Evolutionary conservation across 2,797 vertebrate species (phyloP), one percentile per base, ranked within the genome.

Genomic region (Lateolabrax maculatus): DNA sequence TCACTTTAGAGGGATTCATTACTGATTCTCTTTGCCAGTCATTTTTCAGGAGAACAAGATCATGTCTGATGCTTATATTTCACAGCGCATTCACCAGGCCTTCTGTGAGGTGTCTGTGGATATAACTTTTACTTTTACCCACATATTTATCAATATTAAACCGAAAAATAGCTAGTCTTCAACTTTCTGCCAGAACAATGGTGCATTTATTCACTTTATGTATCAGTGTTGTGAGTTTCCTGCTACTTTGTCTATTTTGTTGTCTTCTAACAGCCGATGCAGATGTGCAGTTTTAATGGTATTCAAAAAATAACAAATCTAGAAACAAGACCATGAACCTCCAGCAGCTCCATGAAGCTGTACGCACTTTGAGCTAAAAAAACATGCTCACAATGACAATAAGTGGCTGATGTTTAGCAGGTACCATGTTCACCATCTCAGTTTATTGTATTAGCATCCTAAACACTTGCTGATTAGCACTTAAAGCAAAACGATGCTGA

Each of bases 1-100:
- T 90, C 77, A 84, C 82, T 79, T 83, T 12, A 48, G 69, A 87
- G 63, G 79, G 73, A 82, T 75, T 78, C 80, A 82, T 83, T 79
- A 81, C 72, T 0, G 51, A 89, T 86, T 91, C 81, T 81, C 75
- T 89, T 90, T 90, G 73, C 62, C 55, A 25, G 73, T 39, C 31
- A 58, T 49, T 63, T 84, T 83, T 70, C 37, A 71, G 63, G 43
- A 37, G 61, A 79, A 60, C 36, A 36, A 39, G 58, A 77, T 84
- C 48, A 62, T 68, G 34, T 79, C 31, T 62, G 25, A 49, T 48
- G 39, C 52, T 37, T 34, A 46, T 29, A 12, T 62, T 55, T 57
- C 23, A 46, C 19, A 76, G 66, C 43, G 39, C 9, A n/a, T 44
- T 52, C 49, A 29, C 23, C 18, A 23, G 21, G 41, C 5, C 9